phyloP scores from a whole-genome alignment of 2,888 invertebrate species.

The Euplagia quadripunctaria region DNA sequence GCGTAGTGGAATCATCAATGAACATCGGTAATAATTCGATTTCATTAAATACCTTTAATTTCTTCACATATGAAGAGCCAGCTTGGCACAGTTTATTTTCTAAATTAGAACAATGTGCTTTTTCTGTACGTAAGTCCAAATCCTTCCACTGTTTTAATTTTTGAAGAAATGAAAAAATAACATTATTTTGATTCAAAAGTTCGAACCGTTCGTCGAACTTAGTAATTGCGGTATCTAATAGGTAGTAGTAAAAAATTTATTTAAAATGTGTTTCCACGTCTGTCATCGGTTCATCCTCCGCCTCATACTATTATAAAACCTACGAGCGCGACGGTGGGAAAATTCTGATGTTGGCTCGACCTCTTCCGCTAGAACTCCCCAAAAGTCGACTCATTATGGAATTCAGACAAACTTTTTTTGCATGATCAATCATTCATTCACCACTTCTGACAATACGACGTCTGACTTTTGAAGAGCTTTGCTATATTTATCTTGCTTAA shows the following conservation, averaged over 20 bases:
- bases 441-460: too few species aligned
- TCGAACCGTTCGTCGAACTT: not conserved
- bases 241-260: constrained; percentile 8
- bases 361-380: too few species aligned
- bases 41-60: not conserved
- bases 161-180: not conserved
- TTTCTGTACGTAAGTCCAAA: not conserved
- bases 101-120: not conserved
- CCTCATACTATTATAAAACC: constrained; percentile 2
- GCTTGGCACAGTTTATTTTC: not conserved
- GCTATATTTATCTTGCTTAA: constrained; percentile 18
- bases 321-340: not conserved
- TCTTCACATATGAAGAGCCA: not conserved
- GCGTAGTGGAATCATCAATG: constrained; percentile 16
- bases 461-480: constrained; percentile 6
- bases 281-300: constrained; percentile 5
- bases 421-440: too few species aligned
- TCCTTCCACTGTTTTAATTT: not conserved
- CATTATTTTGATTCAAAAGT: not conserved
- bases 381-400: too few species aligned
- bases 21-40: not conserved
- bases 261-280: constrained; percentile 1
- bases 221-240: not conserved
- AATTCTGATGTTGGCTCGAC: too few species aligned
- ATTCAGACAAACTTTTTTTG: too few species aligned